Evolutionary conservation across 2,888 invertebrate genomes (phyloP).

Genomic region (Caenorhabditis doughertyi): DNA sequence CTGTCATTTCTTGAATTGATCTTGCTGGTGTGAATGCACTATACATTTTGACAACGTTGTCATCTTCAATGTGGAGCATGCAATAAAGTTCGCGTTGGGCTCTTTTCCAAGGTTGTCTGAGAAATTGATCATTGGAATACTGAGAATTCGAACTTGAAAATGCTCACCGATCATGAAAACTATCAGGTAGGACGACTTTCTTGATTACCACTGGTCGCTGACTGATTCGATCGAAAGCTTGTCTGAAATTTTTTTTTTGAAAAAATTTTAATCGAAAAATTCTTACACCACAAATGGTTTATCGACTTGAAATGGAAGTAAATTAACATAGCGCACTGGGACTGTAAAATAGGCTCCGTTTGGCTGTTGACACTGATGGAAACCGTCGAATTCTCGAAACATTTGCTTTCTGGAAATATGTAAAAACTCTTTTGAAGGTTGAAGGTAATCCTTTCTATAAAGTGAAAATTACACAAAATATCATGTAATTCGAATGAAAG

Average conservation of each 20-base stretch:
- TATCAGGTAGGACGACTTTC: constrained; percentile 93
- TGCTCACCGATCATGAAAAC: constrained; percentile 98
- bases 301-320: constrained; percentile 21
- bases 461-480: too few species aligned
- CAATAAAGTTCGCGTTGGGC: constrained; percentile 99
- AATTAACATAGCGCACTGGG: constrained; percentile 1
- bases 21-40: constrained; percentile 99
- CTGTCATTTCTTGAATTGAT: constrained; percentile 97
- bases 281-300: constrained; percentile 39
- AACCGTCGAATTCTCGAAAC: neutral
- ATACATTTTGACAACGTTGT: constrained; percentile 98
- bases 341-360: constrained; percentile 35
- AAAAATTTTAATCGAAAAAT: neutral
- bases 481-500: too few species aligned
- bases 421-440: too few species aligned
- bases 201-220: constrained; percentile 97
- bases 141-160: too few species aligned
- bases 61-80: constrained; percentile 99
- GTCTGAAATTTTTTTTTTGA: constrained; percentile 86
- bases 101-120: constrained; percentile 88
- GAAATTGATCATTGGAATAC: neutral
- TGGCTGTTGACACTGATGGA: constrained; percentile 25
- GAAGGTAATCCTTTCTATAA: too few species aligned
- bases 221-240: constrained; percentile 95
- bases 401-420: neutral